These are phyloP conservation scores for Lutjanus erythropterus DNA, from an alignment of 2,113 vertebrate genomes.

Conservation along the genomic window DNA sequence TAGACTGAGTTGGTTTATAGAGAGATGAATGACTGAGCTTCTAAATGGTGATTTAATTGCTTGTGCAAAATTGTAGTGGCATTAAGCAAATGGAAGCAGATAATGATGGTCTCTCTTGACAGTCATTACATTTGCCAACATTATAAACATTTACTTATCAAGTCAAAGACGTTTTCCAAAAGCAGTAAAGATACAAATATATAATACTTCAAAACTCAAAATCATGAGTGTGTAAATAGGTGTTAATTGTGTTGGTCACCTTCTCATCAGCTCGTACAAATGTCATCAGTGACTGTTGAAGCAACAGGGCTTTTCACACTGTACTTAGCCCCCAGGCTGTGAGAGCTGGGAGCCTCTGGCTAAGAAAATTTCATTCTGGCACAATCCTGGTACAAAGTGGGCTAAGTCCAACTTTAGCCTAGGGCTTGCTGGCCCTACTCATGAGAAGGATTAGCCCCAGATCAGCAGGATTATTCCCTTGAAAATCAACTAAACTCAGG, in stretches of 20 bases:
- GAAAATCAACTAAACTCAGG: too few species aligned
- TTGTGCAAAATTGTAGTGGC: neutral
- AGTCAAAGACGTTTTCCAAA: neutral
- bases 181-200: neutral
- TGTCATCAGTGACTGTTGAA: too few species aligned
- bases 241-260: neutral
- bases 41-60: conserved; percentile 9
- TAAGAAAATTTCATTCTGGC: too few species aligned
- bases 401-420: too few species aligned
- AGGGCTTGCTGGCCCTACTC: too few species aligned
- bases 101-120: neutral
- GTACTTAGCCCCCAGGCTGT: too few species aligned
- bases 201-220: neutral
- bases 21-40: neutral
- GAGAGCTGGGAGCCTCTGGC: too few species aligned
- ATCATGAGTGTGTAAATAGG: neutral
- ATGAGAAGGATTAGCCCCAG: too few species aligned
- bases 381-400: too few species aligned
- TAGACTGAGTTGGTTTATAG: neutral
- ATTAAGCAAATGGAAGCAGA: neutral
- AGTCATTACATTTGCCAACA: neutral
- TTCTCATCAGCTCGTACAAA: neutral
- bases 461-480: too few species aligned
- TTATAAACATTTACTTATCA: neutral
- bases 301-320: too few species aligned